A percentile compares a stretch with the other conserved stretches of the same genome.
Evolutionary conservation across 2,113 vertebrate genomes (phyloP).

Genomic region (Sakesphorus luctuosus): DNA sequence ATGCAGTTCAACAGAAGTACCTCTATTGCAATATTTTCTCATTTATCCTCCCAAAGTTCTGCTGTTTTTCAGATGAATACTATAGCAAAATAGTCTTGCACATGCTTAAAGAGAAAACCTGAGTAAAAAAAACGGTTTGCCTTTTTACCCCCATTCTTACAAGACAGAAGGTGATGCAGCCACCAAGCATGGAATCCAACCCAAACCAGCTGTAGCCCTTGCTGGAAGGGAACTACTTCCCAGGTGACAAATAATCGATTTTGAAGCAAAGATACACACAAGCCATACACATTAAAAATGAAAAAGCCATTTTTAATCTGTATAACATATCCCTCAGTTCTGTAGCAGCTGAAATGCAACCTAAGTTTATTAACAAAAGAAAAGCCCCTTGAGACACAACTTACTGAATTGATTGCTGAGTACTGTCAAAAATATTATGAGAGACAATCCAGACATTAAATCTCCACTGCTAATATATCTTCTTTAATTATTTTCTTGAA

Average conservation of each 20-base stretch:
- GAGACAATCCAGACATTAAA: slow-evolving; percentile 15
- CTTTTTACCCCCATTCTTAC: not conserved
- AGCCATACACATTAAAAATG: not conserved
- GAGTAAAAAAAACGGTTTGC: not conserved
- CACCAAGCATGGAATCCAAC: not conserved
- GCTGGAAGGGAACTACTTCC: not conserved
- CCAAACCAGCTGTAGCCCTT: not conserved
- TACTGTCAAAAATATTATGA: slow-evolving; percentile 39
- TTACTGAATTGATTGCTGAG: not conserved
- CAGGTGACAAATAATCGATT: not conserved
- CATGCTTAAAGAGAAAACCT: not conserved
- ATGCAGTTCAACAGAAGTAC: not conserved
- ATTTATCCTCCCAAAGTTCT: not conserved
- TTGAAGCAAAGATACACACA: not conserved
- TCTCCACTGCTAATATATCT: not conserved
- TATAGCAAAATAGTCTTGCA: not conserved
- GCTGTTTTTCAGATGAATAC: not conserved
- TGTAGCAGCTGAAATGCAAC: not conserved
- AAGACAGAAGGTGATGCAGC: not conserved
- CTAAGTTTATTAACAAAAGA: slow-evolving; percentile 39
- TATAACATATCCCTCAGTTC: not conserved
- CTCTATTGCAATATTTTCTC: not conserved
- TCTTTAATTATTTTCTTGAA: slow-evolving; percentile 35
- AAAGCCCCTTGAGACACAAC: not conserved
- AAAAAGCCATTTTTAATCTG: slow-evolving; percentile 33